Evolutionary conservation across 2,888 invertebrate genomes (phyloP).

Genomic region (Sericinus montela): DNA sequence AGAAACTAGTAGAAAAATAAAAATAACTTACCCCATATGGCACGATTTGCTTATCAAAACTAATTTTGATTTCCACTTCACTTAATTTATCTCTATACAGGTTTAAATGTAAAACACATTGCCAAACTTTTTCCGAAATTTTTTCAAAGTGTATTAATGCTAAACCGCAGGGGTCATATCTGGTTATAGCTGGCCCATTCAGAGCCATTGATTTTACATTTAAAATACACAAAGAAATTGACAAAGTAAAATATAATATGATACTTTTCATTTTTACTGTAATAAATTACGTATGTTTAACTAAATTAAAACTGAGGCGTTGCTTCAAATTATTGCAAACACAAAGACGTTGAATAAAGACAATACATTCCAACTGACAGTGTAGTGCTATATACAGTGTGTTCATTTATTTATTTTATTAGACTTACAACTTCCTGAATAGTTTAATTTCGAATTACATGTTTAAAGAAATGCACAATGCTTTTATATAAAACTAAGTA

Average conservation of each 20-base stretch:
- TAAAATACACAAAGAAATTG: constrained; percentile 24
- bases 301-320: too few relatives aligned
- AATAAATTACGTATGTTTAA: too few relatives aligned
- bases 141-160: constrained; percentile 60
- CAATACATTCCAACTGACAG: background rate
- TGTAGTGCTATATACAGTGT: background rate
- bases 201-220: constrained; percentile 47
- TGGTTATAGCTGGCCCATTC: constrained; percentile 48
- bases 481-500: constrained; percentile 3
- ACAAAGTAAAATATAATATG: background rate
- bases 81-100: constrained; percentile 41
- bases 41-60: constrained; percentile 45
- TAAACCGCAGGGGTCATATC: constrained; percentile 63
- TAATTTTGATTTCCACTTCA: constrained; percentile 40
- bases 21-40: constrained; percentile 46
- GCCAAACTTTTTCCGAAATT: constrained; percentile 45
- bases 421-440: background rate
- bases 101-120: constrained; percentile 47
- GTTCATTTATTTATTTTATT: background rate
- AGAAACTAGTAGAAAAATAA: too few relatives aligned
- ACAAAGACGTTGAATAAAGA: background rate
- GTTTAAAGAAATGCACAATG: background rate
- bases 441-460: background rate
- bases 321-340: background rate
- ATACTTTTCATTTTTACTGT: constrained; percentile 19